phyloP scores from a whole-genome alignment of 2,888 invertebrate species.

The Acrocyrtus sp. region DNA sequence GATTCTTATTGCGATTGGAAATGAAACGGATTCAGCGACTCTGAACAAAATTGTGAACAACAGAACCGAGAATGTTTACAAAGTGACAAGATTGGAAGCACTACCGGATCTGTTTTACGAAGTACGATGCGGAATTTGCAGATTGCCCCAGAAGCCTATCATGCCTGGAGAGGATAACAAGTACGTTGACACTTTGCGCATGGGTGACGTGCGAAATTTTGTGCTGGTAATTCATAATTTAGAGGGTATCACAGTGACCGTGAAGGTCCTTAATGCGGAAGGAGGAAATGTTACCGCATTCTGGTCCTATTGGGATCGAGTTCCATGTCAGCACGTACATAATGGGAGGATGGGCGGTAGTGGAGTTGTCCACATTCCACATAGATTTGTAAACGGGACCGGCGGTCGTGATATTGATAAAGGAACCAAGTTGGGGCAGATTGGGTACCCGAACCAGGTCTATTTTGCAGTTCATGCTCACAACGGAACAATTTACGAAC shows the following conservation, averaged over 20 bases:
- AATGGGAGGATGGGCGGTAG: slow-evolving; percentile 12
- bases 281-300: slow-evolving; percentile 1
- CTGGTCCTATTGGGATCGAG: slow-evolving; percentile 5
- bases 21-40: slow-evolving; percentile 13
- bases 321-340: background rate
- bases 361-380: too few species aligned
- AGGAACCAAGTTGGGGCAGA: too few species aligned
- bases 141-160: slow-evolving; percentile 41
- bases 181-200: slow-evolving; percentile 27
- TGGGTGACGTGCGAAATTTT: slow-evolving; percentile 41
- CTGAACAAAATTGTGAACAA: slow-evolving; percentile 21
- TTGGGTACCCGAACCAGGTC: too few species aligned
- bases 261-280: slow-evolving; percentile 11
- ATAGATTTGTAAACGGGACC: too few species aligned
- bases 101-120: slow-evolving; percentile 38
- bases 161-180: background rate
- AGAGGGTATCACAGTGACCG: slow-evolving; percentile 31
- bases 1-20: slow-evolving; percentile 49
- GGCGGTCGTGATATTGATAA: too few species aligned
- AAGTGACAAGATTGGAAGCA: slow-evolving; percentile 27
- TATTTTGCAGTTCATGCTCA: too few species aligned
- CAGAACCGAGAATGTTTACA: slow-evolving; percentile 19
- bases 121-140: slow-evolving; percentile 39
- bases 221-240: slow-evolving; percentile 19
- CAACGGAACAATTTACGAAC: too few species aligned